Base-by-base conservation (phyloP, 2,113 vertebrate genomes). In the Electrona antarctica region DNA sequence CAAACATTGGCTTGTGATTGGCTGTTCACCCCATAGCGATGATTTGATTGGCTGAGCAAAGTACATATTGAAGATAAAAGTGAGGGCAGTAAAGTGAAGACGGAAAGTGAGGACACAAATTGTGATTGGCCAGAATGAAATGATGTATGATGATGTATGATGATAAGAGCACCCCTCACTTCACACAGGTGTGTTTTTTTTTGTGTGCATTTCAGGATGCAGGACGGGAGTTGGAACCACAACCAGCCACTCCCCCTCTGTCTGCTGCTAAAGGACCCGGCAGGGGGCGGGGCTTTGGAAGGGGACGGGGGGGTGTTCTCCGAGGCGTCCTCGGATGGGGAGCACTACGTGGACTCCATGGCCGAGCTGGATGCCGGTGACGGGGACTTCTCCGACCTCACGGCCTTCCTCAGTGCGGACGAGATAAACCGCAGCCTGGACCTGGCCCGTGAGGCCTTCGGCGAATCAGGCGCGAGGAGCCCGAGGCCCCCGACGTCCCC, bases 401-500 rank as follows among this genome's bases (percentile, higher is more conserved):
- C 97, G 59, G 94, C 95, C 45, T 99, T 99, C 80, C 93, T 99
- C 77, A 98, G 90, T 60, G 95, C 95, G 83, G 98, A 99, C 0
- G 98, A 99, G 88, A 97, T 98, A 62, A 85, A 91, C 74, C 96
- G 89, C 77, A 99, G 98, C 71, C 93, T 99, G 83, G 96, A 97
- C 75, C 91, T 99, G 85, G 98, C 97, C 78, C 86, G 81, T 55
- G 94, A 96, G 91, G 94, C 97, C 46, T 96, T 99, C 80, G 90
- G 91, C 78, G 84, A 46, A 41, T 6, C 70, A 7, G 21, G 41
- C 6, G 8, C 15, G 64, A 74, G n/a, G 87, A 46, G 78, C 87
- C 67, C 76, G 88, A 0, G 91, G 3, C 76, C 90, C 49, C 77
- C 83, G 13, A 92, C 80, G 14, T 51, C 80, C 8, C 63, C 79